Evolutionary conservation across 2,888 invertebrate species (phyloP), one percentile per base, ranked within the genome.

Genomic region (Hedya salicella): DNA sequence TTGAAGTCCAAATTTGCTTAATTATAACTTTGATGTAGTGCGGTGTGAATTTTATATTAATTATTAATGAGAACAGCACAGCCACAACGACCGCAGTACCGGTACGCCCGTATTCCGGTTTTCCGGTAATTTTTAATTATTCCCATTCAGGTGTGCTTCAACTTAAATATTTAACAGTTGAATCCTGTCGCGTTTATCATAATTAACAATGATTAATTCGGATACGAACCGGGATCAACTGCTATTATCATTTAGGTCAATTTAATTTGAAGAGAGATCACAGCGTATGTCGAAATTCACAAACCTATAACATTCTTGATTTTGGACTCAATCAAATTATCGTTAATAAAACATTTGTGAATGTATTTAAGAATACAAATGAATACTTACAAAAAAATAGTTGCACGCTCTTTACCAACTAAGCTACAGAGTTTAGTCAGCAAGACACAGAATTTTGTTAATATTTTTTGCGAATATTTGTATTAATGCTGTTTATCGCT

Each of bases 21-120:
- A 32, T 42, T 54, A 19, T 1, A 50, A 36, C 77, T 77, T 80
- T 76, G 78, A 76, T 79, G 77, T 78, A 76, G 79, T 78, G 78
- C 79, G 79, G 88, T 85, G 88, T 79, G 84, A 89, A 86, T 83
- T 88, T 86, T 79, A 79, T 80, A 86, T 88, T 82, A 87, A 88
- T 85, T 86, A 89, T 89, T 86, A 82, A 87, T 78, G 78, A 75
- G 75, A 81, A 81, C 77, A 76, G 78, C 84, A 81, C 77, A 76
- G 78, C 85, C 85, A 73, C 84, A 79, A 70, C 72, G 78, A 79
- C 81, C 78, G 75, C 80, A 80, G 75, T 19, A 1, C 17, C 52
- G 49, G 17, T 49, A 54, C 44, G 49, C 30, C 52, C 42, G 53
- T 54, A 54, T 61, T 56, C 40, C 30, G 61, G 61, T 50, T 62